Evolutionary conservation across 2,888 invertebrate genomes (phyloP), one percentile per base, ranked within the genome.

Genomic region (Rutpela maculata): DNA sequence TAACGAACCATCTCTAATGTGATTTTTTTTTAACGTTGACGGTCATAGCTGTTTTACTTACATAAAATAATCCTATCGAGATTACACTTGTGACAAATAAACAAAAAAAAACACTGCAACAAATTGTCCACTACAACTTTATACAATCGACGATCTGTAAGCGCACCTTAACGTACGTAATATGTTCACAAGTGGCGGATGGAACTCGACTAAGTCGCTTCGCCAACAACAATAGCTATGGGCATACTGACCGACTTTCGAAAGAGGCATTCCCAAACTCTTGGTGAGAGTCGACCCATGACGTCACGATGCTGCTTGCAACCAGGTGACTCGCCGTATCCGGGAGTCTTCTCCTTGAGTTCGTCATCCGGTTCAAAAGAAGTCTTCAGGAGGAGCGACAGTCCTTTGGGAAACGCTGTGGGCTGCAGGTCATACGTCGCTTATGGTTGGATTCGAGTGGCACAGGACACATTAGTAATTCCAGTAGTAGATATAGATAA

Each of bases 201-300:
- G 57, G 62, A 78, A 74, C 78, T 76, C 69, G 74, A 81, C 79
- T 80, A 73, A 74, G 55, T 3, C 12, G 59, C 60, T 73, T 63
- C 77, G 68, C 69, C 59, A 66, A 56, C 69, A 68, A 63, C 80
- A 74, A 73, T 79, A 79, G 75, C 79, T 78, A 79, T 78, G 82
- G 84, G 84, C 87, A 87, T 83, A 87, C 85, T 88, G 88, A 87
- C 88, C 88, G 88, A 88, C 88, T 88, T 88, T 88, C 87, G 81
- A 83, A 82, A 82, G 82, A 84, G 85, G 84, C 81, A 84, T 86
- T 86, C 85, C 86, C 86, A 82, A 83, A 81, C 77, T 78, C 80
- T 82, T 81, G 86, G 86, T 85, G 87, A 87, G 87, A 87, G 86
- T 83, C 76, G 78, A 72, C 43, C 50, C 65, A 80, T 86, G 86